Evolutionary conservation across 2,888 invertebrate species (phyloP).

Genomic region (Trichacis sp.): DNA sequence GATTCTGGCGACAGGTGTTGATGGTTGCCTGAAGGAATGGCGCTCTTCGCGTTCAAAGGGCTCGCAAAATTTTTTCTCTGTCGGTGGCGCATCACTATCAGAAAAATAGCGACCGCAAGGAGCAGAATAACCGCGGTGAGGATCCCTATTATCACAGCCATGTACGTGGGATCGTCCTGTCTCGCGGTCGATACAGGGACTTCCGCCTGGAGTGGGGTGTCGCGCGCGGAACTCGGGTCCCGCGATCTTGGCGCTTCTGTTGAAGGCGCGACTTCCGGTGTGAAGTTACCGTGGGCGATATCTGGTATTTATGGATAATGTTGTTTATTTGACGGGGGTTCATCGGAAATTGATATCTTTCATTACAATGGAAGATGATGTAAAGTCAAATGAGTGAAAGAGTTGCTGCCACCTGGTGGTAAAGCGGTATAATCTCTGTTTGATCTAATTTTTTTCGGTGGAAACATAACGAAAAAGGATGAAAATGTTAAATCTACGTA

Average conservation of each 20-base stretch:
- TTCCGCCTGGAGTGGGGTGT: slow-evolving; percentile 55
- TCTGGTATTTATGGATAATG: too few species aligned
- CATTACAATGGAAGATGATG: too few species aligned
- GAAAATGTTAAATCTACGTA: too few species aligned
- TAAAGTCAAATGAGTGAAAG: too few species aligned
- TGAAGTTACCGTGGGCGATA: slow-evolving; percentile 73
- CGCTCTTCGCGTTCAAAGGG: slow-evolving; percentile 68
- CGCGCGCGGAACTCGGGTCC: slow-evolving; percentile 60
- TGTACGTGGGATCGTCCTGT: slow-evolving; percentile 71
- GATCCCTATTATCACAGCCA: slow-evolving; percentile 73
- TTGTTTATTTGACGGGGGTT: too few species aligned
- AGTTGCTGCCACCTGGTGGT: too few species aligned
- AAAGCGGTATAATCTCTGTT: too few species aligned
- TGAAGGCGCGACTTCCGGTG: slow-evolving; percentile 69
- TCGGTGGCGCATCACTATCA: slow-evolving; percentile 71
- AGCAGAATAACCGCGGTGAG: slow-evolving; percentile 73
- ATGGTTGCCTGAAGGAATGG: slow-evolving; percentile 66
- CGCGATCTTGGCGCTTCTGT: slow-evolving; percentile 63
- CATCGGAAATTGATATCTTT: too few species aligned
- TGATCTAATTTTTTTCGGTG: too few species aligned
- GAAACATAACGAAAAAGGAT: too few species aligned
- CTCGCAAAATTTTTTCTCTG: slow-evolving; percentile 71
- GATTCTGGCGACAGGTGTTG: slow-evolving; percentile 71
- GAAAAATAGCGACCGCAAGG: slow-evolving; percentile 72
- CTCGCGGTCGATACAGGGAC: slow-evolving; percentile 68